Percentiles rank a stretch among this genome's conserved stretches.
Conservation (phyloP, 2,888 invertebrate genomes). For the Hirtodrosophila alboralis region DNA sequence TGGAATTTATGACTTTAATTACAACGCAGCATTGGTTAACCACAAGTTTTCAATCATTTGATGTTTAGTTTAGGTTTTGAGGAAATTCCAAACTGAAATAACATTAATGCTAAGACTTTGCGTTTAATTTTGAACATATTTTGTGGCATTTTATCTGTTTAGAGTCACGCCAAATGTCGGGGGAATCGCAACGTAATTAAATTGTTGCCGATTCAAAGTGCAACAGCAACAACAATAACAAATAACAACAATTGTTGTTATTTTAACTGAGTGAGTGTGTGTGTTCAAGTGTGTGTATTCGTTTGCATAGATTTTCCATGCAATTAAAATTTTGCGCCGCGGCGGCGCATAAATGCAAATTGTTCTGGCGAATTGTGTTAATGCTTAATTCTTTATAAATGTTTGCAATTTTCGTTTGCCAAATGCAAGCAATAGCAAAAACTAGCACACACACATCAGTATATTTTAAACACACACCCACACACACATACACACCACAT, state of each 20-base stretch:
- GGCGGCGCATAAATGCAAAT: conserved; percentile 50
- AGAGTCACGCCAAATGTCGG: neutral
- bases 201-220: conserved; percentile 4
- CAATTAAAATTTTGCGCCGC: conserved; percentile 58
- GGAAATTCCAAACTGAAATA: too few relatives aligned
- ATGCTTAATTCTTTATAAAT: conserved; percentile 67
- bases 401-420: conserved; percentile 45
- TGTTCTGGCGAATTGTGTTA: conserved; percentile 58
- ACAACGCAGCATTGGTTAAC: too few relatives aligned
- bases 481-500: conserved; percentile 2
- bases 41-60: too few relatives aligned
- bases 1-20: too few relatives aligned
- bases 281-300: conserved; percentile 20
- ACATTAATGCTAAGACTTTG: too few relatives aligned
- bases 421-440: conserved; percentile 46
- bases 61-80: too few relatives aligned
- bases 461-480: conserved; percentile 8
- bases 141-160: conserved; percentile 6
- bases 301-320: conserved; percentile 57
- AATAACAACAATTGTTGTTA: conserved; percentile 8
- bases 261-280: conserved; percentile 14
- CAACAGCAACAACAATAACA: too few relatives aligned
- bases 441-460: conserved; percentile 32
- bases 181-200: conserved; percentile 17
- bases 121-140: neutral